Evolutionary conservation across 64 coral and sea anemone species (phyloP), one percentile per base, ranked within the genome.

Genomic region (Acropora tenuis): DNA sequence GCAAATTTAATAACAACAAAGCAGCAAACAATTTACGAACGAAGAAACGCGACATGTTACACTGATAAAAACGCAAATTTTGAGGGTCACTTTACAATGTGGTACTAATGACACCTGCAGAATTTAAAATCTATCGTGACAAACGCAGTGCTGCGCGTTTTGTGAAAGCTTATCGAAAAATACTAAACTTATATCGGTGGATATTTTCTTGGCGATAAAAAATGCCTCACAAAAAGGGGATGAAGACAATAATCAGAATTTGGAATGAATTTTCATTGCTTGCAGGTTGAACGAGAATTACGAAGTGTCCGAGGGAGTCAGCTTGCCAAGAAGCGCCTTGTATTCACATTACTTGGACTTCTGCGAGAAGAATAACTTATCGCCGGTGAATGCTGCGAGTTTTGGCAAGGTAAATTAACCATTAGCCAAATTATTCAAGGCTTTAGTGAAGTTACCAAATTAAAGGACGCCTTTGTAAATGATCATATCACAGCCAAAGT

Each of bases 321-420:
- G 97, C 86, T 86, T 99, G 75, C 97, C 97, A 2, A 83, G 97
- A 17, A 99, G 97, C 58, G 94, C 97, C 4, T 47, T 99, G 6
- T 99, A 99, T 15, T 89, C 94, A 0, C 97, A 99, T 84, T 99
- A 99, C 43, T 78, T 99, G 78, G 97, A 99, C 76, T 99, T 99
- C n/a, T 99, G 97, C 49, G 94, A 99, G 75, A 99, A 99, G 76
- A 96, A 92, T 52, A 95, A 88, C 59, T 91, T 99, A 41, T 91
- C 91, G 44, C 97, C 97, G 6, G 97, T 99, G 1, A 99, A 99
- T 85, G 97, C 97, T 0, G 97, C 97, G 1, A 99, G 97, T 68
- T 99, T 99, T 89, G 97, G 97, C 49, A 99, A 99, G 78, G 97
- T 99, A 86, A 85, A 88, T 66, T 3, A 75, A 3, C 52, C 5